Percentiles rank a stretch among this genome's conserved stretches.
Evolutionary conservation across 2,888 invertebrate species (phyloP).

Genomic region (Lamellibrachia columna): DNA sequence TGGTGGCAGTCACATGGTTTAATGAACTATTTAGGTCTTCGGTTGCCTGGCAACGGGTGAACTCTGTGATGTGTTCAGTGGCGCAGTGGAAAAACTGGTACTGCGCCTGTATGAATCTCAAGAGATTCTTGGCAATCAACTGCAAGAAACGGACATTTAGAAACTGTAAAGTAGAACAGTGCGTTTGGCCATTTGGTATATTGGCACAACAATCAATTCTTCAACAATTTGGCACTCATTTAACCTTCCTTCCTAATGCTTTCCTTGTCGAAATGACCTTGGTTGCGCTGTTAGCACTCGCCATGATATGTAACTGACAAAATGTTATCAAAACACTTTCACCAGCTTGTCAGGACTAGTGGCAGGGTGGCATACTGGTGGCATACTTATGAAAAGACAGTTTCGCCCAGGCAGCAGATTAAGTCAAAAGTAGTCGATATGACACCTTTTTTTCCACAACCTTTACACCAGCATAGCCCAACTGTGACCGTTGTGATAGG

Average conservation of each 20-base stretch:
- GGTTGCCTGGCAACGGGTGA: conserved; percentile 27
- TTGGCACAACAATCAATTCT: background rate
- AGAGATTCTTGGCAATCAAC: conserved; percentile 27
- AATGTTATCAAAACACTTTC: background rate
- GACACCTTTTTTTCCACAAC: too few species aligned
- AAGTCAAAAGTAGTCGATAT: too few species aligned
- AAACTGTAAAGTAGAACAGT: background rate
- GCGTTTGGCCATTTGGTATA: background rate
- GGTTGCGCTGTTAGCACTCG: background rate
- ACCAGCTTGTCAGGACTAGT: too few species aligned
- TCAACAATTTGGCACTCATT: background rate
- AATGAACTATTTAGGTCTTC: background rate
- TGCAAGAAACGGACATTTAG: conserved; percentile 22
- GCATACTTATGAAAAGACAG: too few species aligned
- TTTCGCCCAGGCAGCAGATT: too few species aligned
- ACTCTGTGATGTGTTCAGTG: conserved; percentile 29
- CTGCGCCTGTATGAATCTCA: conserved; percentile 29
- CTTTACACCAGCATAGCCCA: too few species aligned
- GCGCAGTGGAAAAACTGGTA: conserved; percentile 32
- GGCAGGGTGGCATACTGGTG: too few species aligned
- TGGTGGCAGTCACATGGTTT: background rate
- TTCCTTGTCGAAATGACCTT: background rate
- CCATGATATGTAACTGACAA: background rate
- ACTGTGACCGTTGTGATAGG: too few species aligned
- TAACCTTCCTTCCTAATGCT: background rate